Evolutionary conservation across 2,113 vertebrate genomes (phyloP).

Genomic region (Serilophus lunatus): DNA sequence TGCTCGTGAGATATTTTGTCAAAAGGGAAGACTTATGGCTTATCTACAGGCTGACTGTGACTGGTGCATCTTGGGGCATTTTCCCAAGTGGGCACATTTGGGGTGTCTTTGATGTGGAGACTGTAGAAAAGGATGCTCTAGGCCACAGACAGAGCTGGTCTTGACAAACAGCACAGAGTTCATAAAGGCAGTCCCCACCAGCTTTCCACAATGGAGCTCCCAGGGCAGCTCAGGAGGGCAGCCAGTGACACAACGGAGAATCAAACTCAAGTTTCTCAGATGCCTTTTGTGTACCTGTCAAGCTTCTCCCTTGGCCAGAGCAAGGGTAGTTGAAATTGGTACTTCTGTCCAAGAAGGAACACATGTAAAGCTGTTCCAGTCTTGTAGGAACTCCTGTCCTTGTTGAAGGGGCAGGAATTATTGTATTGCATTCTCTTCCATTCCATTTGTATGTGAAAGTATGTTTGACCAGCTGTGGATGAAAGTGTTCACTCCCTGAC

Average conservation of each 20-base stretch:
- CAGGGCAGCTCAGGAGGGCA: not conserved
- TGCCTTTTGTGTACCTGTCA: not conserved
- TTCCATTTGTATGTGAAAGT: not conserved
- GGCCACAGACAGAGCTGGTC: not conserved
- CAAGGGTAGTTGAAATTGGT: not conserved
- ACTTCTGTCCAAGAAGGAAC: not conserved
- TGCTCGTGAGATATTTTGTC: not conserved
- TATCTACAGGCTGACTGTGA: not conserved
- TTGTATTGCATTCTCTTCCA: not conserved
- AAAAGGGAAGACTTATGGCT: not conserved
- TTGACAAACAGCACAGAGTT: not conserved
- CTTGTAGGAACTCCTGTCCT: not conserved
- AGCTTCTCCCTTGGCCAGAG: not conserved
- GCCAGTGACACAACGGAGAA: not conserved
- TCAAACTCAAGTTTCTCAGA: not conserved
- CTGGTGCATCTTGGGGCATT: not conserved
- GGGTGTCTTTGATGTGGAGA: not conserved
- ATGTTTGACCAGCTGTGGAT: not conserved
- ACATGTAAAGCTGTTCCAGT: not conserved
- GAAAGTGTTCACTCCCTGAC: not conserved
- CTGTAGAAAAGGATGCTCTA: not conserved
- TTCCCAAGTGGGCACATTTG: not conserved
- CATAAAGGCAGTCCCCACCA: not conserved
- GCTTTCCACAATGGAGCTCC: not conserved
- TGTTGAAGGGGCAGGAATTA: not conserved